Evolutionary conservation across 1,140 invertebrate species (phyloP).

Genomic region (Aphis craccivora): DNA sequence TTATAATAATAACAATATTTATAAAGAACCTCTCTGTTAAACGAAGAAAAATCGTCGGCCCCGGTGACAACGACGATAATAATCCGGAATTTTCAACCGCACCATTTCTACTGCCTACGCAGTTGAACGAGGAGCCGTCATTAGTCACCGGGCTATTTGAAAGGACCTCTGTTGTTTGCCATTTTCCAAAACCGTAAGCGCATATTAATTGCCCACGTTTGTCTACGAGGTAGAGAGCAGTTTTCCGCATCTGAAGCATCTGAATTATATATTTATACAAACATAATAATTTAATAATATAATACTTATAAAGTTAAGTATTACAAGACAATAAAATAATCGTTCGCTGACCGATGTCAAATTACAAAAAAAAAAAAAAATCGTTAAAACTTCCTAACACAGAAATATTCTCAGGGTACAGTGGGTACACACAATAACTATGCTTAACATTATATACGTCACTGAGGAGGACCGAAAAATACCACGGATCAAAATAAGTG

Average conservation of each 20-base stretch:
- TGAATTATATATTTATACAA: not conserved
- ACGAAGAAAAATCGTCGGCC: not conserved
- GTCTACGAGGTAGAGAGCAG: not conserved
- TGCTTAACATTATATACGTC: not conserved
- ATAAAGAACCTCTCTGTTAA: not conserved
- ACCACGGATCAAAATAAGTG: constrained; percentile 50
- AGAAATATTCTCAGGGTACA: not conserved
- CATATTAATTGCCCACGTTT: not conserved
- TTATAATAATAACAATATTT: not conserved
- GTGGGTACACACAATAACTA: not conserved
- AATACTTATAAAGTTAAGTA: not conserved
- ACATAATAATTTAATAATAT: not conserved
- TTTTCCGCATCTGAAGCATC: not conserved
- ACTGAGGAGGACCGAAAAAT: not conserved
- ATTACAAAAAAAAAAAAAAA: not conserved
- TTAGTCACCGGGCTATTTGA: not conserved
- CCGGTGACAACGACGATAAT: not conserved
- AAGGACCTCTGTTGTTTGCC: not conserved
- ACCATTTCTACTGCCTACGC: not conserved
- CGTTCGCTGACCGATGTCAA: not conserved
- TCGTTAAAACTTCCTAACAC: not conserved
- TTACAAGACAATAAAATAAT: not conserved
- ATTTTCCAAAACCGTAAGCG: not conserved
- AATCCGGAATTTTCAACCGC: not conserved
- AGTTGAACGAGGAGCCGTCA: not conserved